Evolutionary conservation across 2,888 invertebrate species (phyloP), one percentile per base, ranked within the genome.

Genomic region (Megastigmus dorsalis): DNA sequence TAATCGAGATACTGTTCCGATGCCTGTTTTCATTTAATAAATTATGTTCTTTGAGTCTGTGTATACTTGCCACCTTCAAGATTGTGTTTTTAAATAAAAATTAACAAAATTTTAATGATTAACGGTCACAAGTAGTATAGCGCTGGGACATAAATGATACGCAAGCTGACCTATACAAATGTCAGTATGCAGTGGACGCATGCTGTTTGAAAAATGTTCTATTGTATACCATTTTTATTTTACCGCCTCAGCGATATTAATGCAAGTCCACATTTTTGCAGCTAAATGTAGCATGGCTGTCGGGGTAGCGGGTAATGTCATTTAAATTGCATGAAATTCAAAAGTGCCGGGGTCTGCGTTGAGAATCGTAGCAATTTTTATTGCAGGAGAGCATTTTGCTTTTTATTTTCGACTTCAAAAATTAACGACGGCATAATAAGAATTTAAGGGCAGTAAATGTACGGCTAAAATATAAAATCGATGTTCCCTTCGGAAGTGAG

Each of bases 1-100:
- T 26, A 45, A 23, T 30, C 54, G n/a, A n/a, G n/a, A 45, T 41
- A 23, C 33, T 20, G 33, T 28, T 48, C 55, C 2, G 50, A 57
- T 30, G 65, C 66, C 72, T 72, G 72, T 66, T 65, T 72, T 72
- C 41, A 60, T 59, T 66, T 59, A 72, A 72, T 72, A 66, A 66
- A 72, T 72, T 57, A 59, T 59, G 66, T 72, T 50, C 23, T 50
- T 52, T 72, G 10, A 66, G 36, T 66, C 33, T 52, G 15, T 30
- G 59, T 59, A 43, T 33, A 55, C 18, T 62, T 55, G 5, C 26
- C 45, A 36, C 54, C 62, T 50, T 48, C 45, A 18, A 9, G 30
- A 62, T n/a, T n/a, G n/a, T n/a, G n/a, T n/a, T n/a, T n/a, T 59
- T 41, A 23, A 26, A 33, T 59, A 9, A 38, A 20, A 60, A 41